Evolutionary conservation across 2,888 invertebrate genomes (phyloP).

Genomic region (Cantharis rustica): DNA sequence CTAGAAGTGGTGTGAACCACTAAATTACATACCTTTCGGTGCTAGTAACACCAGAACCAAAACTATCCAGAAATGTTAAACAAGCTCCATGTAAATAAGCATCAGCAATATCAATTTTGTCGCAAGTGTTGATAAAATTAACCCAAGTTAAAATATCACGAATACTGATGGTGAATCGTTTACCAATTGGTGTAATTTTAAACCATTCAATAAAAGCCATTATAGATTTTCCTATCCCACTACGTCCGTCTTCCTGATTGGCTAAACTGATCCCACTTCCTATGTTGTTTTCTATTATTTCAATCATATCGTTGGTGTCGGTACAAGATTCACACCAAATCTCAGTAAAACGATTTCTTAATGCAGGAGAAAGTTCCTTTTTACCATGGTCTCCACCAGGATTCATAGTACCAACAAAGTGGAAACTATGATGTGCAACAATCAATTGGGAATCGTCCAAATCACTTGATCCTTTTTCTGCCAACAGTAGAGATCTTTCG

Average conservation of each 20-base stretch:
- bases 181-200: constrained; percentile 70
- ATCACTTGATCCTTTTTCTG: constrained; percentile 82
- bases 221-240: constrained; percentile 70
- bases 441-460: constrained; percentile 63
- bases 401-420: constrained; percentile 98
- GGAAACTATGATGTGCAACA: constrained; percentile 74
- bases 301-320: constrained; percentile 72
- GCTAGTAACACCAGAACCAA: constrained; percentile 82
- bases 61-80: constrained; percentile 88
- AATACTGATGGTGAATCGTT: constrained; percentile 81
- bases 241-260: constrained; percentile 60
- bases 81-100: constrained; percentile 90
- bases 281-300: constrained; percentile 83
- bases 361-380: constrained; percentile 96
- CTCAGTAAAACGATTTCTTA: constrained; percentile 97
- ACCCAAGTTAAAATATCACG: constrained; percentile 94
- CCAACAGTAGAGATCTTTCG: constrained; percentile 85
- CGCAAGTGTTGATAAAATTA: constrained; percentile 78
- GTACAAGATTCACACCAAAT: constrained; percentile 92
- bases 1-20: too few species aligned
- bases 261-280: constrained; percentile 59
- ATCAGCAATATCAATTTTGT: constrained; percentile 58
- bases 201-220: constrained; percentile 84
- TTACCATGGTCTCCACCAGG: constrained; percentile 99
- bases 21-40: constrained; percentile 64